These are phyloP conservation scores for Urocitellus parryii DNA, from an alignment of 2,113 vertebrate genomes.

Conservation along the genomic window DNA sequence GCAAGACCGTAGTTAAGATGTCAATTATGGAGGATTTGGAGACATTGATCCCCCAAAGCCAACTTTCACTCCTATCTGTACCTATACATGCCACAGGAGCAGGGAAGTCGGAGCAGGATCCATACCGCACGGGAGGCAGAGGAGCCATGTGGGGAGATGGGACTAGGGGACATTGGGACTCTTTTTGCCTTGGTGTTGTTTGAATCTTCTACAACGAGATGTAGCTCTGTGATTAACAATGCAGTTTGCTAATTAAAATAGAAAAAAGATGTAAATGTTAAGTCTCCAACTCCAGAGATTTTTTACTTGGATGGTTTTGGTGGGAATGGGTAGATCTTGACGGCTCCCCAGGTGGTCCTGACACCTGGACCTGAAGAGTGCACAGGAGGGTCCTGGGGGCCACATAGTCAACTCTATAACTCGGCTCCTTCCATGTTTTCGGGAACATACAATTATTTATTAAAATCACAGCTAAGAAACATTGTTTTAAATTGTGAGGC, in stretches of 20 bases:
- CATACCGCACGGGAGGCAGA: no score
- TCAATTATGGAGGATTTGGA: not conserved
- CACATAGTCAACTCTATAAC: not conserved
- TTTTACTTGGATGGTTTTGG: not conserved
- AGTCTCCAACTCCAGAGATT: not conserved
- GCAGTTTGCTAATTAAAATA: not conserved
- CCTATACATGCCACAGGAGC: not conserved
- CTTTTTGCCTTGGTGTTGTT: not conserved
- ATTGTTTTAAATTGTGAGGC: not conserved
- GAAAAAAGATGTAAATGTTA: not conserved
- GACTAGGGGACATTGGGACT: rapidly evolving
- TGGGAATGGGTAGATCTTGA: not conserved
- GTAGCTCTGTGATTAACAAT: not conserved
- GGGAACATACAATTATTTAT: not conserved
- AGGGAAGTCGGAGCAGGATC: not conserved
- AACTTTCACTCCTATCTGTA: not conserved
- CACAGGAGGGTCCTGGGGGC: not conserved
- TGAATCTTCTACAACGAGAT: not conserved
- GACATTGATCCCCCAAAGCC: not conserved
- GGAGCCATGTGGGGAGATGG: not conserved
- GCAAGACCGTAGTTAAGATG: not conserved
- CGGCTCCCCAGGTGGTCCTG: not conserved
- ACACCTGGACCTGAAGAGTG: not conserved
- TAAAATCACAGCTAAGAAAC: not conserved
- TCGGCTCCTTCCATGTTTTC: not conserved